These are phyloP conservation scores for Ernsta delagoae DNA, from an alignment of 2,888 invertebrate genomes.

Conservation along the genomic window DNA sequence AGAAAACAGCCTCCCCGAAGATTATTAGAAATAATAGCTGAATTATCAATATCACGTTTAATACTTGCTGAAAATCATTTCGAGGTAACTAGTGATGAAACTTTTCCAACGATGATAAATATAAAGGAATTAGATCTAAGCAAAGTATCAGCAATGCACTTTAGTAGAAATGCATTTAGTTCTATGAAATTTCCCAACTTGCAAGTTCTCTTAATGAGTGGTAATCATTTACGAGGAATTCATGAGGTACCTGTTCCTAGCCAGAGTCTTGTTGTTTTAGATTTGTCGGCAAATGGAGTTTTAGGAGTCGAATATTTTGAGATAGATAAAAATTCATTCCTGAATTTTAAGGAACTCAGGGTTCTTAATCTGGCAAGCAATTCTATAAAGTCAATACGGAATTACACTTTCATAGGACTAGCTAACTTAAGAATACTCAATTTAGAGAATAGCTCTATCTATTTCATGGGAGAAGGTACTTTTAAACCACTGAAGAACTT, in stretches of 20 bases:
- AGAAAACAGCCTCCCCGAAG: slow-evolving; percentile 72
- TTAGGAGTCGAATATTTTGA: slow-evolving; percentile 69
- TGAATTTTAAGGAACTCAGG: slow-evolving; percentile 68
- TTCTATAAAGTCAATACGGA: slow-evolving; percentile 72
- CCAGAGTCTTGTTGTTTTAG: slow-evolving; percentile 66
- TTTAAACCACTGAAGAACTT: slow-evolving; percentile 70
- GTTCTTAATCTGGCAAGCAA: slow-evolving; percentile 80
- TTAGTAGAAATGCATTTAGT: slow-evolving; percentile 74
- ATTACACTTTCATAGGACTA: slow-evolving; percentile 76
- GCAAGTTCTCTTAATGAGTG: slow-evolving; percentile 71
- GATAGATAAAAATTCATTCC: slow-evolving; percentile 71
- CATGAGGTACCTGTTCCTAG: slow-evolving; percentile 71
- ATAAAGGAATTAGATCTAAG: slow-evolving; percentile 81
- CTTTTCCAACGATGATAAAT: slow-evolving; percentile 80
- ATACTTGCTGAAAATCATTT: slow-evolving; percentile 80
- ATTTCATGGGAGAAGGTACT: slow-evolving; percentile 67
- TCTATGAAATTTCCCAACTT: slow-evolving; percentile 74
- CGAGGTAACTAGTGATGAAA: slow-evolving; percentile 70
- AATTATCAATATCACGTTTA: slow-evolving; percentile 72
- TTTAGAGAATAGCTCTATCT: slow-evolving; percentile 78
- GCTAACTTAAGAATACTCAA: slow-evolving; percentile 69
- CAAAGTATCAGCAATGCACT: slow-evolving; percentile 71
- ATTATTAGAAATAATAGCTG: slow-evolving; percentile 73
- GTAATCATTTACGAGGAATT: slow-evolving; percentile 77
- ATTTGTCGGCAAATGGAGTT: slow-evolving; percentile 77